phyloP scores from a whole-genome alignment of 2,888 invertebrate species.

The Boloria selene region DNA sequence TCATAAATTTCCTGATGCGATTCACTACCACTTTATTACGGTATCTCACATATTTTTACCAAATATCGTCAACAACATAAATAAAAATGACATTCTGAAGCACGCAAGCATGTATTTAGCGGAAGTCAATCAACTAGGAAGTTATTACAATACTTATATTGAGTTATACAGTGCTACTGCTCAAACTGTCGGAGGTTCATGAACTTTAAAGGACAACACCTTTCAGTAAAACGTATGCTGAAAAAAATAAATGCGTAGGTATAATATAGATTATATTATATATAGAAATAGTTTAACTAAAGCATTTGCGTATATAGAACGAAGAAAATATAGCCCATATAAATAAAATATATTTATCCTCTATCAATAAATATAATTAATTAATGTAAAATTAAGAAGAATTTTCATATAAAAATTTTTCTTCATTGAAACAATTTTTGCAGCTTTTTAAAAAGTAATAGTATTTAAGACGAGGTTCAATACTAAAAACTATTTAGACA shows the following conservation, averaged over 20 bases:
- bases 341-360: too few relatives aligned
- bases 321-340: too few relatives aligned
- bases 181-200: slow-evolving; percentile 34
- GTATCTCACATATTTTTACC: slow-evolving; percentile 14
- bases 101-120: slow-evolving; percentile 23
- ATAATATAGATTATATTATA: background rate
- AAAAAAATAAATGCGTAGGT: slow-evolving; percentile 10
- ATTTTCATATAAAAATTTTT: too few relatives aligned
- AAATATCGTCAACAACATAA: slow-evolving; percentile 3
- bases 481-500: too few relatives aligned
- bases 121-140: slow-evolving; percentile 45
- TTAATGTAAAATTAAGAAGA: too few relatives aligned
- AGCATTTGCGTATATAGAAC: too few relatives aligned
- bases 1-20: slow-evolving; percentile 1
- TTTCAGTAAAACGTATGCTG: slow-evolving; percentile 45
- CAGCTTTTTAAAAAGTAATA: too few relatives aligned
- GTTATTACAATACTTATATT: slow-evolving; percentile 37
- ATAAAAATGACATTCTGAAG: slow-evolving; percentile 6
- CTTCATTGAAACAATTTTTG: too few relatives aligned
- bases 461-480: too few relatives aligned
- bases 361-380: too few relatives aligned
- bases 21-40: background rate
- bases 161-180: slow-evolving; percentile 21
- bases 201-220: slow-evolving; percentile 54
- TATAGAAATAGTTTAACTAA: background rate